These are phyloP conservation scores for Chaetura pelagica DNA, from an alignment of 2,113 vertebrate species.

Conservation along the genomic window DNA sequence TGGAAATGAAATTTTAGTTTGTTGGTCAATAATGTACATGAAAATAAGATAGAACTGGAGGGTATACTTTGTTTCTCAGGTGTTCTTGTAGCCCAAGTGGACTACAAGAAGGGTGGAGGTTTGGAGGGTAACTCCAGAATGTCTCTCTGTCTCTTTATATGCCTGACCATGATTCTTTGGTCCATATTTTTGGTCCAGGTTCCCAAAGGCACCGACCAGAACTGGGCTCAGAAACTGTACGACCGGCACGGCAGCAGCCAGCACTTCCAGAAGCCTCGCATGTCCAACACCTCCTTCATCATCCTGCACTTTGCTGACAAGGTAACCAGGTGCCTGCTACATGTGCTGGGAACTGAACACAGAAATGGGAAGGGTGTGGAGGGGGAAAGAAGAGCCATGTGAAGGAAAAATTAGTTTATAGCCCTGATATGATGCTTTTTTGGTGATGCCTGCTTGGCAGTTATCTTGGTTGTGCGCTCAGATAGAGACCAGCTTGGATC, in stretches of 20 bases:
- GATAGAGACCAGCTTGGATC: background rate
- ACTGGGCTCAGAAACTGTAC: slow-evolving; percentile 33
- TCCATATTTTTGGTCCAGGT: background rate
- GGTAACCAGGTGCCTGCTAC: accelerated
- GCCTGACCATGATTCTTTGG: too few species aligned
- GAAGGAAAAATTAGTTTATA: background rate
- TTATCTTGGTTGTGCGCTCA: accelerated
- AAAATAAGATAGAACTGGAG: too few species aligned
- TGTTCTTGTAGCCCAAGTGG: background rate
- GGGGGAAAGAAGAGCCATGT: accelerated
- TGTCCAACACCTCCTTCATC: slow-evolving; percentile 59
- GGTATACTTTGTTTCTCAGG: background rate
- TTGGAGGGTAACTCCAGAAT: background rate
- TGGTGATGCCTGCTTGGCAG: background rate
- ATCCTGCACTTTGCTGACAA: slow-evolving; percentile 23
- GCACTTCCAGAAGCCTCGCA: slow-evolving; percentile 55
- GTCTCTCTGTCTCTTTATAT: accelerated
- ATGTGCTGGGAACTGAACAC: accelerated
- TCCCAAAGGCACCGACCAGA: slow-evolving; percentile 56
- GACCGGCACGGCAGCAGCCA: background rate
- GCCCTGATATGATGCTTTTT: accelerated
- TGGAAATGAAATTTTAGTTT: accelerated
- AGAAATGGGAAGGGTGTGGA: accelerated
- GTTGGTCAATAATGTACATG: background rate
- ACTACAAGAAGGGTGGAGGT: too few species aligned